Evolutionary conservation across 2,113 vertebrate genomes (phyloP), one percentile per base, ranked within the genome.

Genomic region (Macquaria ambigua): DNA sequence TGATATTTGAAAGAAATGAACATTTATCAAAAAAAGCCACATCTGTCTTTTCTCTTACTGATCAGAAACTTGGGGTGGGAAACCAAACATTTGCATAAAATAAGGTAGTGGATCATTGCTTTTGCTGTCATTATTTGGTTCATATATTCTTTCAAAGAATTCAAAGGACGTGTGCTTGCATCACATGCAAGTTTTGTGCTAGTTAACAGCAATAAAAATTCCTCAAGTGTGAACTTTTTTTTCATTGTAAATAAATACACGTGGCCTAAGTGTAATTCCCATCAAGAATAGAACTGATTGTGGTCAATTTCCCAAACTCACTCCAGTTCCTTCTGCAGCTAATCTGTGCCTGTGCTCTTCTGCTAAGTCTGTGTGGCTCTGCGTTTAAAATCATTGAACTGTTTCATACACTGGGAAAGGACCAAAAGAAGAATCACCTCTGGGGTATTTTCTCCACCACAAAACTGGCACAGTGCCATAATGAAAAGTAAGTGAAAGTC

Each of bases 311-410:
- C 28, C 41, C 18, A 72, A 72, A 67, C 43, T 73, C 50, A 23
- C 59, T 56, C 16, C 6, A 50, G 16, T 25, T 74, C 52, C 4
- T 62, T 61, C 37, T 46, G 74, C 34, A 68, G 73, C 39, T 86
- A 66, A 74, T 83, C 71, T 52, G 52, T 77, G 56, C 10, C 53
- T 67, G 43, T 14, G 31, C 71, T 76, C 14, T 28, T 2, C 66
- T 5, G 23, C 59, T 70, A 66, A 66, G 72, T 56, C 63, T 56
- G 4, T 73, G 59, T 53, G 52, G 7, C 43, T 77, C 25, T 56
- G 58, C 16, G 8, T 63, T 70, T 39, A n/a, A 64, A 81, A 58
- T 16, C 74, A 69, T 10, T 77, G 34, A n/a, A 76, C 58, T 50
- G 59, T 37, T 63, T 56, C 56, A 53, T 18, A 52, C 43, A 59